phyloP scores from a whole-genome alignment of 2,113 vertebrate species.

The Cottus gobio region DNA sequence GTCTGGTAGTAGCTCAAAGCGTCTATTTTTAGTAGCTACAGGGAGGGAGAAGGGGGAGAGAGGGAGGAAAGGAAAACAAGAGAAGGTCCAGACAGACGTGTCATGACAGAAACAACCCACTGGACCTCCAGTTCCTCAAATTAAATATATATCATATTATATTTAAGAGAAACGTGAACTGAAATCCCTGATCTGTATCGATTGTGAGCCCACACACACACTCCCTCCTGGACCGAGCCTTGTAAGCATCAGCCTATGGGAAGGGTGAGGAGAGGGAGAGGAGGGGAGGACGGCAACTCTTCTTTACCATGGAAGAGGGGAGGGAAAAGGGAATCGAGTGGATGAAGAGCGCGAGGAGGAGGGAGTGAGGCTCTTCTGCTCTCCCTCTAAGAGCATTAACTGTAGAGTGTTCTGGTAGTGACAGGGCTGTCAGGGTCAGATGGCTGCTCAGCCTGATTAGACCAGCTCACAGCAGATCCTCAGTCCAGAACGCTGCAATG shows the following conservation, averaged over 20 bases:
- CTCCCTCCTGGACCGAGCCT: conserved; percentile 9
- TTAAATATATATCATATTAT: background rate
- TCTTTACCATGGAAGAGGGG: conserved; percentile 17
- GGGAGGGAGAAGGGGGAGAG: background rate
- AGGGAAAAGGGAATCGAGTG: conserved; percentile 41
- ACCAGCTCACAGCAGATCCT: conserved; percentile 79
- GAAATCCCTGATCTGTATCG: conserved; percentile 5
- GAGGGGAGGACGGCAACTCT: conserved; percentile 13
- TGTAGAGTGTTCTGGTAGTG: conserved; percentile 78
- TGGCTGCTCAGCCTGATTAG: conserved; percentile 82
- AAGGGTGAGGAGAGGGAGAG: conserved; percentile 12
- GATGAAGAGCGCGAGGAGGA: conserved; percentile 45
- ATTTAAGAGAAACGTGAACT: background rate
- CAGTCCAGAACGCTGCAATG: conserved; percentile 49
- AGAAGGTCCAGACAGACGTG: conserved; percentile 42
- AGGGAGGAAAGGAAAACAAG: conserved; percentile 49
- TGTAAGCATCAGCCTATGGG: conserved; percentile 16
- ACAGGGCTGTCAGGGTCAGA: conserved; percentile 82
- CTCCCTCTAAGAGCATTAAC: conserved; percentile 80
- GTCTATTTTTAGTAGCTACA: conserved; percentile 71
- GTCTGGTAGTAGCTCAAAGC: conserved; percentile 53
- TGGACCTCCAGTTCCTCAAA: background rate
- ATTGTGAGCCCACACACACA: background rate
- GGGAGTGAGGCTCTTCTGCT: conserved; percentile 51
- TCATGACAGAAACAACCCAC: conserved; percentile 26